Evolutionary conservation across 2,113 vertebrate genomes (phyloP).

Genomic region (Leucosticte australis): DNA sequence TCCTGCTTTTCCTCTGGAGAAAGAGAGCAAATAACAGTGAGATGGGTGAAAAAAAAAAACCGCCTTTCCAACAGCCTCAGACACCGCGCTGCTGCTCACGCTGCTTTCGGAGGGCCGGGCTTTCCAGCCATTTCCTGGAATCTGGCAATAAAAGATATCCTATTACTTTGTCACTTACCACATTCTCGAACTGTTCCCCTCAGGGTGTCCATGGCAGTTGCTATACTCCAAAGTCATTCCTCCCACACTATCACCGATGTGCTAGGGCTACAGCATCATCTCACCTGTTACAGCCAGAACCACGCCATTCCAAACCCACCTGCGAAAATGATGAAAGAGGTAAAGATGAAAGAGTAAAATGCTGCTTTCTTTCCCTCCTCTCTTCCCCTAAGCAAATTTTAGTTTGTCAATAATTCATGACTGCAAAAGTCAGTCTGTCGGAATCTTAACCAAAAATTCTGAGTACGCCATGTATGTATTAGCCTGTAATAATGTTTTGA

Average conservation of each 20-base stretch:
- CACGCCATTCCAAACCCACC: not conserved
- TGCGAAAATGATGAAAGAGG: too few relatives aligned
- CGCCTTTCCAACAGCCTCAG: not conserved
- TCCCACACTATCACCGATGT: rapidly evolving
- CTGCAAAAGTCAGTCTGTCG: not conserved
- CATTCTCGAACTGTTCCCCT: not conserved
- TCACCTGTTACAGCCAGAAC: not conserved
- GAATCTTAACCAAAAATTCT: not conserved
- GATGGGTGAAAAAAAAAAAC: not conserved
- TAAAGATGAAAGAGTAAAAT: not conserved
- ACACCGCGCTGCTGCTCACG: not conserved
- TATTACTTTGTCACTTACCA: not conserved
- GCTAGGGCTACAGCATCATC: not conserved
- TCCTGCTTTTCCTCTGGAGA: not conserved
- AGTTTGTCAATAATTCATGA: not conserved
- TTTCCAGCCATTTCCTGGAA: not conserved
- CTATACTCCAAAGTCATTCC: not conserved
- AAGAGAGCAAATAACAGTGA: not conserved
- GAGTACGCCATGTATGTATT: not conserved
- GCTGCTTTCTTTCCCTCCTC: not conserved
- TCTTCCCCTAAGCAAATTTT: not conserved
- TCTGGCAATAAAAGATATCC: not conserved
- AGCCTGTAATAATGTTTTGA: not conserved
- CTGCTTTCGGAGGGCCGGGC: rapidly evolving
- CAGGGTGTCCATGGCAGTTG: not conserved